Evolutionary conservation across 2,797 vertebrate species (phyloP).

Genomic region (Acanthopagrus latus): DNA sequence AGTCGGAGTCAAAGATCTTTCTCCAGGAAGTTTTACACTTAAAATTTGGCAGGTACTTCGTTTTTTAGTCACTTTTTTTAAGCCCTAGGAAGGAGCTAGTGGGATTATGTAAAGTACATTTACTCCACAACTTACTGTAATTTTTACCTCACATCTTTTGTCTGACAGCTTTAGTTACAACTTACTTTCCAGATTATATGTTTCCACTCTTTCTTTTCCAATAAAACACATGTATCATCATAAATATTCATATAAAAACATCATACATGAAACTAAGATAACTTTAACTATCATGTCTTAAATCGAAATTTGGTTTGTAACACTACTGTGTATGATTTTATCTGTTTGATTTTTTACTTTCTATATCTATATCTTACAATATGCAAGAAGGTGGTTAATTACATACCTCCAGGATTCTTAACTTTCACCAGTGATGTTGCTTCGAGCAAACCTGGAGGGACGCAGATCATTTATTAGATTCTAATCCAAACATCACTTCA

Average conservation of each 20-base stretch:
- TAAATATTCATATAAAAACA: too few species aligned
- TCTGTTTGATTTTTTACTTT: not conserved
- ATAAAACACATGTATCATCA: too few species aligned
- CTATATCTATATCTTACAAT: not conserved
- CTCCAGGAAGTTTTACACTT: too few species aligned
- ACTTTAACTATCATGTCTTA: not conserved
- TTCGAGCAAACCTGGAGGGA: conserved; percentile 71
- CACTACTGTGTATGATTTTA: not conserved
- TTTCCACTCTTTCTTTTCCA: not conserved
- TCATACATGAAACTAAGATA: too few species aligned
- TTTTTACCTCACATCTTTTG: too few species aligned
- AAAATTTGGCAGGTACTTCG: not conserved
- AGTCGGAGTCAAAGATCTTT: too few species aligned
- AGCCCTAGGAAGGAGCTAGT: too few species aligned
- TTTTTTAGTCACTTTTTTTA: not conserved
- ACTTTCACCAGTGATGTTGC: conserved; percentile 76
- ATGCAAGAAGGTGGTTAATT: not conserved
- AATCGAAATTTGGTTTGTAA: not conserved
- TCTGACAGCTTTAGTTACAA: too few species aligned
- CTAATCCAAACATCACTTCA: not conserved
- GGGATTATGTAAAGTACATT: too few species aligned
- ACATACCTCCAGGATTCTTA: conserved; percentile 71
- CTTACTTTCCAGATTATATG: too few species aligned
- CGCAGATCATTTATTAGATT: conserved; percentile 12
- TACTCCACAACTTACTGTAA: too few species aligned